Percentiles rank a stretch among this genome's conserved stretches.
phyloP scores from a whole-genome alignment of 2,888 invertebrate genomes.

The Prionchulus punctatus region DNA sequence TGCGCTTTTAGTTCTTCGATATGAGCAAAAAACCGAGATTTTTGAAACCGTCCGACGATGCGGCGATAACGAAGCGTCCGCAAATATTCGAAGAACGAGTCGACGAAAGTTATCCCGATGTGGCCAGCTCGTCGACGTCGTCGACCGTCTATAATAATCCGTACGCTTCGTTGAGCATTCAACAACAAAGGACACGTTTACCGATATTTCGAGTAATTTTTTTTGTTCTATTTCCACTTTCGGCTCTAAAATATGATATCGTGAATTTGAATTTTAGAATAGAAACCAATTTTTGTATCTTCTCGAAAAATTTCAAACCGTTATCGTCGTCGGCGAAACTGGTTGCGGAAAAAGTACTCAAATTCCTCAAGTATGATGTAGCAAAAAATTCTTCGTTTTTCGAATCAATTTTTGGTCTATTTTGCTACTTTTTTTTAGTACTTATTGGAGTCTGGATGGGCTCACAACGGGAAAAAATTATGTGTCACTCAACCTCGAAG shows the following conservation, averaged over 20 bases:
- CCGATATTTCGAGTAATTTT: conserved; percentile 55
- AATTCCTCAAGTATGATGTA: conserved; percentile 60
- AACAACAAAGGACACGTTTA: conserved; percentile 62
- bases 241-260: not conserved
- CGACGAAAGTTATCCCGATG: not conserved
- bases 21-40: too few species aligned
- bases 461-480: conserved; percentile 53
- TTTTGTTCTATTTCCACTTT: conserved; percentile 1
- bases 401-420: conserved; percentile 11
- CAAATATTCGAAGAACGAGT: not conserved
- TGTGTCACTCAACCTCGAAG: conserved; percentile 81
- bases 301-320: conserved; percentile 70
- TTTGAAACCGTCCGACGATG: too few species aligned
- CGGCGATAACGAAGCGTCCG: not conserved
- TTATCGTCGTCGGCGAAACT: conserved; percentile 71
- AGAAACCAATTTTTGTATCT: conserved; percentile 72
- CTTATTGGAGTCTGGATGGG: conserved; percentile 68
- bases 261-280: conserved; percentile 35
- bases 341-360: conserved; percentile 93
- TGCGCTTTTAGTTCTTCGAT: too few species aligned
- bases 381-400: not conserved
- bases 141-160: conserved; percentile 47
- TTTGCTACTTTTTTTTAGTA: conserved; percentile 48
- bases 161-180: conserved; percentile 60
- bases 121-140: not conserved